A percentile compares a stretch with the other conserved stretches of the same genome.
phyloP scores from a whole-genome alignment of 2,888 invertebrate genomes.

The Venustoraphidia nigricollis region DNA sequence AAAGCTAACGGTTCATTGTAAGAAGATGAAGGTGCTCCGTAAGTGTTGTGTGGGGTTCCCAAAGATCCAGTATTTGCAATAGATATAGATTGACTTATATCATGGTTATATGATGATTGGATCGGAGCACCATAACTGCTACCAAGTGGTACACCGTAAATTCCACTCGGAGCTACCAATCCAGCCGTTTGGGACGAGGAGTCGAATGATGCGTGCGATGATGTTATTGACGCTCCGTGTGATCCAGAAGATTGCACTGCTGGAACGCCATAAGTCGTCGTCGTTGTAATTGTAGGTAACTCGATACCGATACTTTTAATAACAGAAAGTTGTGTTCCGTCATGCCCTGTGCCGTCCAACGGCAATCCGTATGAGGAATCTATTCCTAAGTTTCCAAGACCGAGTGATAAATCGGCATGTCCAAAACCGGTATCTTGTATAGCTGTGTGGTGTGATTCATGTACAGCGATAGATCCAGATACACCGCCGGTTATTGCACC shows the following conservation, averaged over 20 bases:
- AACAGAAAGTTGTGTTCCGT: slow-evolving; percentile 20
- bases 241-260: slow-evolving; percentile 8
- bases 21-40: slow-evolving; percentile 18
- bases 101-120: slow-evolving; percentile 10
- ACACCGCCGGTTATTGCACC: slow-evolving; percentile 12
- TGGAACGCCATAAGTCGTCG: not conserved
- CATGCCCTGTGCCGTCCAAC: slow-evolving; percentile 5
- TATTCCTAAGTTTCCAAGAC: slow-evolving; percentile 10
- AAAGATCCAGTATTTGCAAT: not conserved
- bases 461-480: not conserved
- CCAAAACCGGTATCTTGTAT: slow-evolving; percentile 1
- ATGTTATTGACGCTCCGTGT: slow-evolving; percentile 28
- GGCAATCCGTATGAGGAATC: slow-evolving; percentile 1
- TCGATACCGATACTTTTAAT: slow-evolving; percentile 30
- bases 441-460: not conserved
- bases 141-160: slow-evolving; percentile 44
- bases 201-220: slow-evolving; percentile 20
- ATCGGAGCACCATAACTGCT: slow-evolving; percentile 28
- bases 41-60: slow-evolving; percentile 10
- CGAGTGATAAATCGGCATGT: slow-evolving; percentile 7
- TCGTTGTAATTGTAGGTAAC: slow-evolving; percentile 16
- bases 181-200: slow-evolving; percentile 20
- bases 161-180: slow-evolving; percentile 40
- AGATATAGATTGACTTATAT: not conserved
- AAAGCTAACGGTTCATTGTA: slow-evolving; percentile 18